Evolutionary conservation across 1,140 invertebrate species (phyloP), one percentile per base, ranked within the genome.

Genomic region (Pollicipes pollicipes): DNA sequence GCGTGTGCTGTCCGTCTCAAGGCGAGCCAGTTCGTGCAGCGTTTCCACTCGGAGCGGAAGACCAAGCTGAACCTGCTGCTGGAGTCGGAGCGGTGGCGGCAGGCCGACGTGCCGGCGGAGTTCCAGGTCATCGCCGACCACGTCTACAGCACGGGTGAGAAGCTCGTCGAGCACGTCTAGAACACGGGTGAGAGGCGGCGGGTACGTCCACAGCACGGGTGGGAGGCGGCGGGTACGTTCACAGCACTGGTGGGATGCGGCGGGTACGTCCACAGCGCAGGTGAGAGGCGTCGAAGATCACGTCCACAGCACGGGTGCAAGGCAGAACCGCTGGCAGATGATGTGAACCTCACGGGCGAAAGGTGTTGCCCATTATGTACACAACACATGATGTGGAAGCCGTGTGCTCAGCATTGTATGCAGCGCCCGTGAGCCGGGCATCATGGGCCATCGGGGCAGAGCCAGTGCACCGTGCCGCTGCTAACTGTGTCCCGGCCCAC

Each of bases 31-130:
- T 97, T 95, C 83, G 88, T 97, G 66, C 88, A 91, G 75, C 85
- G 88, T 76, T 96, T 98, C 79, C 95, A 98, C 79, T 84, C 88
- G 68, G 91, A 95, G 76, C 82, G 90, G 66, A 92, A 92, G 79
- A 86, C 84, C 30, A 95, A 95, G 80, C 81, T 98, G 30, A 88
- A 86, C 73, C 76, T 88, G 72, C 84, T 95, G 58, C 81, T 99
- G 58, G 95, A 97, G 76, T 87, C 86, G 74, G 96, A 99, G 81
- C 83, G 88, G 69, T 99, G 96, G 95, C 93, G 90, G 78, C 86
- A 89, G 75, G 90, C 91, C n/a, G 90, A 95, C 75, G 90, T 98
- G 66, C 89, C 92, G 0, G 79, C 82, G 72, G 90, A 94, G 78
- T 89, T 95, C 78, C 93, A 97, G 80, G 83, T 81, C 28, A 82